Evolutionary conservation across 1,140 invertebrate genomes (phyloP), one percentile per base, ranked within the genome.

Genomic region (Globodera ellingtonae): DNA sequence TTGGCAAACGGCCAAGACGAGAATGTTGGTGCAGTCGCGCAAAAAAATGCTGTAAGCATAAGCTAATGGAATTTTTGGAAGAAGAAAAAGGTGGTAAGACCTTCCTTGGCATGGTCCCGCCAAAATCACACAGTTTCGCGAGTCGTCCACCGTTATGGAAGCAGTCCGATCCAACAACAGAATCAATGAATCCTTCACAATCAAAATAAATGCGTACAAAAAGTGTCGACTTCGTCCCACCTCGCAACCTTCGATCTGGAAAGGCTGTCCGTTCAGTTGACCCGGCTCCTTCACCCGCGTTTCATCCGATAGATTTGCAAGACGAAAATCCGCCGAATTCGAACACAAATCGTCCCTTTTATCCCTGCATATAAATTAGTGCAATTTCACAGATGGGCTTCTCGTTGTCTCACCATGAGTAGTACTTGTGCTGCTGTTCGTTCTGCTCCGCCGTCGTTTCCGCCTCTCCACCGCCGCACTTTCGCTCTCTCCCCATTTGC

Each of bases 41-140:
- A 86, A 44, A 44, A 85, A 85, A 18, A 86, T 52, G 35, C 84
- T 84, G 18, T n/a, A 83, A 79, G 24, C 18, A 46, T 80, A 4
- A 9, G 50, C 35, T 79, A 50, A 44, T 62, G 6, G 65, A 8
- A 21, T 80, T 46, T 18, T 59, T 9, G n/a, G 8, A 56, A 3
- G 10, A 59, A 10, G 74, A 3, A 10, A 13, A 56, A 69, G 3
- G 56, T 35, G 1, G 35, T 2, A 35, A 35, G 21, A 67, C 82
- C 82, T 84, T 70, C 85, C 85, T 46, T 80, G 80, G 75, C 85
- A 86, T 8, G 84, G 85, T 0, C 85, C 85, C 21, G 82, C 66
- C 59, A 85, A 67, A 79, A 85, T 84, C 44, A 86, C n/a, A 47
- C 85, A 85, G 72, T 81, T 70, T 24, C 80, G 72, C 50, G 82